A percentile compares a stretch with the other conserved stretches of the same genome.
Conservation (phyloP, 2,888 invertebrate species). For the Eledone cirrhosa region DNA sequence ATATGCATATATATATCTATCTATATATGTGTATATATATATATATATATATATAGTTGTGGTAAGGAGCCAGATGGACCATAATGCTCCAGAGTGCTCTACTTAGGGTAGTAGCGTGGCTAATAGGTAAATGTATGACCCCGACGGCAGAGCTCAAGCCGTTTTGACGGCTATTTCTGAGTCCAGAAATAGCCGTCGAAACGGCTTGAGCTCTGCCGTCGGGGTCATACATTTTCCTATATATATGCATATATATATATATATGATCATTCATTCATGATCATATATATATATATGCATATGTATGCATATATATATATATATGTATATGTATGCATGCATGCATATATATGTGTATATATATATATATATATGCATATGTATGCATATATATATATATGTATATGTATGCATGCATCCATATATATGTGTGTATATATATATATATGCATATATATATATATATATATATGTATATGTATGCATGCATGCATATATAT, state of each 20-base stretch:
- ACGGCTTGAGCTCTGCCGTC: too few species aligned
- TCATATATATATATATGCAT: not conserved
- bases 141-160: too few species aligned
- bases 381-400: not conserved
- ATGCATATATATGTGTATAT: not conserved
- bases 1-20: too few species aligned
- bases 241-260: too few species aligned
- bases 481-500: not conserved
- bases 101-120: too few species aligned
- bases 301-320: not conserved
- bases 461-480: not conserved
- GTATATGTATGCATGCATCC: not conserved
- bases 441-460: conserved; percentile 25
- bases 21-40: not conserved
- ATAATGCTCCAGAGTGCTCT: too few species aligned
- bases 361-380: not conserved
- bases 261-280: not conserved
- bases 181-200: too few species aligned
- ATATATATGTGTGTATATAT: conserved; percentile 26
- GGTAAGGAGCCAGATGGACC: too few species aligned
- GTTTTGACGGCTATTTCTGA: too few species aligned
- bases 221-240: too few species aligned
- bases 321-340: not conserved
- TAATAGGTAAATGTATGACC: too few species aligned
- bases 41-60: too few species aligned